Conservation (phyloP, 92 coral and sea anemone species). For the Palythoa grandiflora region DNA sequence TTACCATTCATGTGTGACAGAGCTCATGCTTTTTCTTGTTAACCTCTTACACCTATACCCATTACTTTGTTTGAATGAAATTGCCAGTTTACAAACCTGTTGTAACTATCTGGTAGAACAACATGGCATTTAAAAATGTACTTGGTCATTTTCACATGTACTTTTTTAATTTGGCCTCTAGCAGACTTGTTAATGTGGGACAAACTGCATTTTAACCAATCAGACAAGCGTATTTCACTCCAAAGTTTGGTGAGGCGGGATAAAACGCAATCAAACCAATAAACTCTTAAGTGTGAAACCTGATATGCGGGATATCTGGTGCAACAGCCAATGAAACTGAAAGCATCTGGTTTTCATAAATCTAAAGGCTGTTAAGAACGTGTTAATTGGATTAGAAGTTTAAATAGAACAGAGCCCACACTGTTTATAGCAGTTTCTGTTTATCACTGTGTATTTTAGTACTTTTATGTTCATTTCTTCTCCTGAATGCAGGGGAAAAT, state of each 20-base stretch:
- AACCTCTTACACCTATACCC: too few species aligned
- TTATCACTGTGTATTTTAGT: too few species aligned
- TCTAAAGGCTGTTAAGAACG: background rate
- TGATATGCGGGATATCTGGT: background rate
- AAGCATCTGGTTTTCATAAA: background rate
- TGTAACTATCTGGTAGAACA: too few species aligned
- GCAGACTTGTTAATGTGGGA: too few species aligned
- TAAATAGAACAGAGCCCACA: too few species aligned
- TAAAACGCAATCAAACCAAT: background rate
- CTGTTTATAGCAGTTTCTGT: too few species aligned
- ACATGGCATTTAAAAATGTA: too few species aligned
- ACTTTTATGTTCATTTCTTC: too few species aligned
- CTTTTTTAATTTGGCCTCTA: too few species aligned
- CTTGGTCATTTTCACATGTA: background rate
- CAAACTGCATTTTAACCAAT: background rate
- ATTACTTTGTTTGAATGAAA: too few species aligned
- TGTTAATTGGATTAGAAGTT: background rate
- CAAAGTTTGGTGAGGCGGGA: background rate
- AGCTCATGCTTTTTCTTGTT: background rate
- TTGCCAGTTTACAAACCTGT: too few species aligned
- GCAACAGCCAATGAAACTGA: background rate
- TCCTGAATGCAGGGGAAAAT: too few species aligned
- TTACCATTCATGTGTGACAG: background rate
- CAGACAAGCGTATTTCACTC: background rate
- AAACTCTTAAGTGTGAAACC: background rate